These are phyloP conservation scores for Ypsolopha sequella DNA, from an alignment of 2,888 invertebrate genomes.

Conservation along the genomic window DNA sequence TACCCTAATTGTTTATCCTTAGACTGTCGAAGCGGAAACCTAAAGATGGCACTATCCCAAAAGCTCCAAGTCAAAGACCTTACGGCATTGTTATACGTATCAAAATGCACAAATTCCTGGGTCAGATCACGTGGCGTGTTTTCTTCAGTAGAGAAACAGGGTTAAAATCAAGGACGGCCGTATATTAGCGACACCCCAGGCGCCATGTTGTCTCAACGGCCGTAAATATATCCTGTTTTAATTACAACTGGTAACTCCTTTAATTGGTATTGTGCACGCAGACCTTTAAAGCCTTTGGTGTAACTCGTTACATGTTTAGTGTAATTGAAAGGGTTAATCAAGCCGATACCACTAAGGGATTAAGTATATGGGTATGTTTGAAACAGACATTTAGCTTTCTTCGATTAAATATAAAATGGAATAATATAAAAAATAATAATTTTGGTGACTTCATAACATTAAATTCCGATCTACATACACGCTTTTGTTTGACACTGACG, in stretches of 20 bases:
- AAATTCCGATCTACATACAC: no score
- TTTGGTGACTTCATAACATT: no score
- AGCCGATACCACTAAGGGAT: not conserved
- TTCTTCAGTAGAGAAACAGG: constrained; percentile 21
- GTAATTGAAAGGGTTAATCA: not conserved
- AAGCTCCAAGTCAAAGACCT: no score
- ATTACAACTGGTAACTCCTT: constrained; percentile 39
- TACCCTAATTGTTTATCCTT: no score
- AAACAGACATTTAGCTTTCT: not conserved
- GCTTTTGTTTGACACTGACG: no score
- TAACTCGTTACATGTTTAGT: not conserved
- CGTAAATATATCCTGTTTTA: constrained; percentile 63
- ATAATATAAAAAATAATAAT: no score
- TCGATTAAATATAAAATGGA: not conserved
- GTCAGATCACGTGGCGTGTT: no score
- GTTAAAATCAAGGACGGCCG: constrained; percentile 55
- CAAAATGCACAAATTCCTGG: no score
- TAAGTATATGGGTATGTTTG: not conserved
- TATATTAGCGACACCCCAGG: constrained; percentile 47
- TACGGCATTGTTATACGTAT: no score
- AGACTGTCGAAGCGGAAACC: no score
- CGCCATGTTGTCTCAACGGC: constrained; percentile 56
- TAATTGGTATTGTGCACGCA: constrained; percentile 56
- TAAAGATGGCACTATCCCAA: no score
- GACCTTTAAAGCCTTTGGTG: not conserved